Evolutionary conservation across 2,797 vertebrate genomes (phyloP).

Genomic region (Gymnopithys bicolor): DNA sequence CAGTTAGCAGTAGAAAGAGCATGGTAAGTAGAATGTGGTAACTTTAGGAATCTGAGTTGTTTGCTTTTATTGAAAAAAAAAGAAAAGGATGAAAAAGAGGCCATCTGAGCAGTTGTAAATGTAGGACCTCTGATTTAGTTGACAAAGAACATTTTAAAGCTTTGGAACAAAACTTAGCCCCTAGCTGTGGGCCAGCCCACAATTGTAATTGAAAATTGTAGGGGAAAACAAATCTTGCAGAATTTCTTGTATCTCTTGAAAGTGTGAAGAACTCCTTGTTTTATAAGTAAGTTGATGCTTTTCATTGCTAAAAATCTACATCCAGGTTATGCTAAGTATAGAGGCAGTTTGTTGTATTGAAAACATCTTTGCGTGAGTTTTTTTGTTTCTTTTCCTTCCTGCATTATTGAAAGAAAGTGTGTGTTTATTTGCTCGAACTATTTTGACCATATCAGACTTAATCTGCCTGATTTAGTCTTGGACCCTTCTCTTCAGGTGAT

Average conservation of each 20-base stretch:
- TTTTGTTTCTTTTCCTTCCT: neutral
- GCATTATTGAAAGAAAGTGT: neutral
- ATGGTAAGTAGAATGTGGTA: neutral
- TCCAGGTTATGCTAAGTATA: neutral
- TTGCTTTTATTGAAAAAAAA: neutral
- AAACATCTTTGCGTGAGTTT: neutral
- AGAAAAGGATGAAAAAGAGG: neutral
- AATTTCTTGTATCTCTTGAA: neutral
- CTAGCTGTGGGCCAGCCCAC: neutral
- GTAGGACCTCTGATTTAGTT: neutral
- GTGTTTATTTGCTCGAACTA: neutral
- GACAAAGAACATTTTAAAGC: neutral
- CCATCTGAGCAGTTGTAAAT: neutral
- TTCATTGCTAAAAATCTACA: neutral
- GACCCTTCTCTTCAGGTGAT: neutral
- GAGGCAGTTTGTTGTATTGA: neutral
- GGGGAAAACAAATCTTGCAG: neutral
- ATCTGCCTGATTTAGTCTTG: neutral
- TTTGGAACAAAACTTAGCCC: neutral
- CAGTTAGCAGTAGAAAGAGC: neutral
- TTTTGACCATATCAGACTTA: neutral
- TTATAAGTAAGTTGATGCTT: neutral
- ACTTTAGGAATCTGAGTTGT: neutral
- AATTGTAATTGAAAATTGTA: neutral
- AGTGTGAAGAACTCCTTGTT: neutral